Evolutionary conservation across 2,888 invertebrate genomes (phyloP), one percentile per base, ranked within the genome.

Genomic region (Leuctra nigra): DNA sequence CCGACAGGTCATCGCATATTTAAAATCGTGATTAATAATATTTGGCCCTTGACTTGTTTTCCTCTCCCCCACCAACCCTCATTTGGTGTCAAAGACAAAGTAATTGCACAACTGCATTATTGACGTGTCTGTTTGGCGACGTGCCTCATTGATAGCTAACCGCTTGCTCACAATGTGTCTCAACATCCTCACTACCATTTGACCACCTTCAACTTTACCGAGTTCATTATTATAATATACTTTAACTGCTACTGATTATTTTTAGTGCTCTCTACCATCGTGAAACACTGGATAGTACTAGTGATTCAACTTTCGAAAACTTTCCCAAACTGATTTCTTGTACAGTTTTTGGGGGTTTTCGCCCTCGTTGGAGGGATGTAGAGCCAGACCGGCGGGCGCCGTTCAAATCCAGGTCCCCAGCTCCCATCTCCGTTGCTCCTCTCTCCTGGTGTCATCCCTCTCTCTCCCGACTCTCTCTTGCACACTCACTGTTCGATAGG

Each of bases 361-460:
- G 24, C 25, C 47, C n/a, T 23, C 23, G 47, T 25, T 16, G n/a
- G 16, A 23, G 47, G 2, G 16, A 24, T 46, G 24, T 20, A 46
- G 23, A 46, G 46, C 22, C 47, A 47, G 47, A 47, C 47, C 24
- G 47, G 47, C 47, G 24, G 47, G 47, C 47, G 24, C 47, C 47
- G 25, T 9, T 46, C 14, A 24, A 14, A 29, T 2, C 13, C 47
- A 25, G 39, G 39, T 39, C 20, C 39, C 39, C 16, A 7, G 18
- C 2, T 7, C 39, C 39, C 39, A n/a, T 16, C 13, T 9, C 7
- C 4, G 18, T 20, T 9, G 18, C 39, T 2, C 39, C 39, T 20
- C 3, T 16, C 39, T 20, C 39, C 38, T 4, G 14, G 14, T 14
- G 13, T 16, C 14, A 36, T 16, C 36, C 36, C 36, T n/a, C n/a